phyloP scores from a whole-genome alignment of 2,888 invertebrate genomes.

The Nephrotoma guestfalica region DNA sequence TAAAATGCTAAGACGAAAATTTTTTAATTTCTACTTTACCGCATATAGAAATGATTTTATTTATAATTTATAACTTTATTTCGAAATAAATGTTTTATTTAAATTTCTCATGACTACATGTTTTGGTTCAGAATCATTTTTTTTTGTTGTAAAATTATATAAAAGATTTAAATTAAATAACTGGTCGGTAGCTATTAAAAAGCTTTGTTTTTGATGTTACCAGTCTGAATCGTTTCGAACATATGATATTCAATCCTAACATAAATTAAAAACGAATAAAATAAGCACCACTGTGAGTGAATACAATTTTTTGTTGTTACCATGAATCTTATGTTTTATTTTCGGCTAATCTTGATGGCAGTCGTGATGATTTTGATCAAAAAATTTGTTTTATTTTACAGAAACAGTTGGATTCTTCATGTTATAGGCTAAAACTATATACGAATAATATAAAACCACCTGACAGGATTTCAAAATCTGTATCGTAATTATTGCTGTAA shows the following conservation, averaged over 20 bases:
- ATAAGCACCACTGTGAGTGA: background rate
- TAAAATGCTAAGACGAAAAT: background rate
- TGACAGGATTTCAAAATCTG: background rate
- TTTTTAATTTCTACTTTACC: background rate
- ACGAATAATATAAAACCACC: background rate
- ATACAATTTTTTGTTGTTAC: background rate
- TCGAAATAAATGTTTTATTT: slow-evolving; percentile 4
- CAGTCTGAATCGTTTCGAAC: background rate
- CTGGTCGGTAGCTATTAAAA: slow-evolving; percentile 1
- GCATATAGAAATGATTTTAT: background rate
- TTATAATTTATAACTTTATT: slow-evolving; percentile 6
- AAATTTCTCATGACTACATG: background rate
- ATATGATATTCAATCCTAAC: background rate
- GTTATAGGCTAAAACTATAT: background rate
- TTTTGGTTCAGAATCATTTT: background rate
- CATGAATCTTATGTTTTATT: background rate
- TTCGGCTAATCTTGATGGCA: background rate
- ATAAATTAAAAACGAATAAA: background rate
- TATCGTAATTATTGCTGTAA: background rate
- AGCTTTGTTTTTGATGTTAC: background rate
- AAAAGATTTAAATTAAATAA: background rate
- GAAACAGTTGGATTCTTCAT: background rate
- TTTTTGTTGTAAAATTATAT: background rate
- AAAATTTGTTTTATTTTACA: background rate
- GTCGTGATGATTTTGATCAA: background rate